Conservation (phyloP, 2,113 vertebrate species). For the Xyrauchen texanus region DNA sequence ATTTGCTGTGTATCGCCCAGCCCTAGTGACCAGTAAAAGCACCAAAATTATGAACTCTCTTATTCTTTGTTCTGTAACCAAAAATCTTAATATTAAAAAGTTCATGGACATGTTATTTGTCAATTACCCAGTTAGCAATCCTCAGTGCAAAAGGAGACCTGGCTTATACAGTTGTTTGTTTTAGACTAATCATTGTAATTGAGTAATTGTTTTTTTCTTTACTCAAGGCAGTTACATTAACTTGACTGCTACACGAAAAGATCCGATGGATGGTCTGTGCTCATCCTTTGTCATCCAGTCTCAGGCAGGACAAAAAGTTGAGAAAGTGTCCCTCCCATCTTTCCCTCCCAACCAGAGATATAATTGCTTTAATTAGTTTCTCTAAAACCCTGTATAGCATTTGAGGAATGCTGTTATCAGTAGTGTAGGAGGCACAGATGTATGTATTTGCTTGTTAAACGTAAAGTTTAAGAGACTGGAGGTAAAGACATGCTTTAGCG, state of each 20-base stretch:
- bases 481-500: neutral
- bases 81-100: too few species aligned
- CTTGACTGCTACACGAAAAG: neutral
- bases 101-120: too few species aligned
- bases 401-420: conserved; percentile 57
- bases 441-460: too few species aligned
- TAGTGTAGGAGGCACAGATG: conserved; percentile 4
- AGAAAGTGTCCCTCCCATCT: conserved; percentile 21
- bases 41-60: too few species aligned
- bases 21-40: too few species aligned
- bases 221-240: neutral
- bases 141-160: neutral
- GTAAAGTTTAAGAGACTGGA: neutral
- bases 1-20: too few species aligned
- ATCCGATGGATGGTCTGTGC: neutral
- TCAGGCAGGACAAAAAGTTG: neutral
- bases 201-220: neutral
- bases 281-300: neutral
- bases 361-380: conserved; percentile 56
- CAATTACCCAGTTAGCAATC: neutral
- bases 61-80: too few species aligned
- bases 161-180: neutral
- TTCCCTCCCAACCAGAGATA: conserved; percentile 43
- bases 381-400: conserved; percentile 52
- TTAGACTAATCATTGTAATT: neutral